Percentiles rank a stretch among this genome's conserved stretches.
phyloP scores from a whole-genome alignment of 2,113 vertebrate genomes.

The Dasypus novemcinctus region DNA sequence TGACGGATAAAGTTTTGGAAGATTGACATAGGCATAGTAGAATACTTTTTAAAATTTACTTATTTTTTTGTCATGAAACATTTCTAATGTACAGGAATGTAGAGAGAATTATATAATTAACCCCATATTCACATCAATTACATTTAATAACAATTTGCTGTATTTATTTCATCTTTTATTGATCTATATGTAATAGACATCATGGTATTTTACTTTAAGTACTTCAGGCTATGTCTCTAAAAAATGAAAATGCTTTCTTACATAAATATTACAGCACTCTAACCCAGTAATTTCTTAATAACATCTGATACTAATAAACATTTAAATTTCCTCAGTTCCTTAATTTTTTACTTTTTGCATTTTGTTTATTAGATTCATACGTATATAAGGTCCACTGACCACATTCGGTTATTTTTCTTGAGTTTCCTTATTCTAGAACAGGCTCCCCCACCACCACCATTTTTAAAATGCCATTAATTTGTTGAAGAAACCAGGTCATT shows the following conservation, averaged over 20 bases:
- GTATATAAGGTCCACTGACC: slow-evolving; percentile 11
- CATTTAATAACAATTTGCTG: background rate
- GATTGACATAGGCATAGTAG: slow-evolving; percentile 4
- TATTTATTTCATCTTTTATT: background rate
- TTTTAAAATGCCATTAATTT: background rate
- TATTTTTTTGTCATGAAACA: background rate
- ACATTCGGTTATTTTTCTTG: background rate
- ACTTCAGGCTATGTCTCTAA: background rate
- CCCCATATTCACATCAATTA: background rate
- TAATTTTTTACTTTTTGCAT: background rate
- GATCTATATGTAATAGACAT: background rate
- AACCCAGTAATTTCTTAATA: background rate
- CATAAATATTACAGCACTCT: background rate
- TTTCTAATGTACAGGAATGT: background rate
- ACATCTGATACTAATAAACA: background rate
- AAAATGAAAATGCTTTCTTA: background rate
- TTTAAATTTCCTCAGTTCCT: background rate
- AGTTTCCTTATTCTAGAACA: background rate
- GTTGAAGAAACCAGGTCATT: background rate
- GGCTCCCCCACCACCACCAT: background rate
- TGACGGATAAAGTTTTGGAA: slow-evolving; percentile 35
- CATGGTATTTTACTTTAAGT: background rate
- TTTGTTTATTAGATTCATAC: background rate
- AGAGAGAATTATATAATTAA: background rate
- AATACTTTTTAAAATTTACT: background rate